Evolutionary conservation across 2,113 vertebrate species (phyloP).

Genomic region (Campylomormyrus numenius): DNA sequence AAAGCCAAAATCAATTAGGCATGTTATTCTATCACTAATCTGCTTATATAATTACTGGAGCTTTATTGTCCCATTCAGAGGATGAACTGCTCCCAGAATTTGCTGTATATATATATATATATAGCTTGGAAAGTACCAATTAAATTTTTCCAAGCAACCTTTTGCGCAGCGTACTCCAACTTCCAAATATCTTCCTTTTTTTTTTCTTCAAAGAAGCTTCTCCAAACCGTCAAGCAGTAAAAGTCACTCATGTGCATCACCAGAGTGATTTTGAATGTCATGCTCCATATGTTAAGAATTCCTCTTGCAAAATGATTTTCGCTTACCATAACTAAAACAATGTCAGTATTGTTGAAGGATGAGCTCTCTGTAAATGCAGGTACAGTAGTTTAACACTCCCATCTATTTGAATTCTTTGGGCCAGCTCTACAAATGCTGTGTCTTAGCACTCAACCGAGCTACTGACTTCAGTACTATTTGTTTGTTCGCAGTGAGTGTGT

Average conservation of each 20-base stretch:
- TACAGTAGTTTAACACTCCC: neutral
- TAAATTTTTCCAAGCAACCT: neutral
- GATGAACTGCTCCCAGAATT: neutral
- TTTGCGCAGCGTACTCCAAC: neutral
- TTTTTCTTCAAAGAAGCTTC: neutral
- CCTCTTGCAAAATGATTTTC: conserved; percentile 5
- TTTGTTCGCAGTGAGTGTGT: neutral
- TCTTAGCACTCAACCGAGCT: neutral
- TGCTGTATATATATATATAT: neutral
- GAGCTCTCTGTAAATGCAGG: neutral
- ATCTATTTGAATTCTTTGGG: neutral
- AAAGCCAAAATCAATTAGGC: neutral
- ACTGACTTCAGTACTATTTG: neutral
- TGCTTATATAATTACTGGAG: conserved; percentile 7
- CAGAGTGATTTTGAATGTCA: conserved; percentile 3
- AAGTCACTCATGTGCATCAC: conserved; percentile 6
- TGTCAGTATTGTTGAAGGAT: neutral
- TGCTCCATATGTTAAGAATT: conserved; percentile 8
- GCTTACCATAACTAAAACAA: neutral
- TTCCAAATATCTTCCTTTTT: neutral
- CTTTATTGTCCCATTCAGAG: neutral
- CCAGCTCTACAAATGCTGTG: neutral
- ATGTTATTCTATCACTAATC: neutral
- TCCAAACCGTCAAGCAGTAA: neutral
- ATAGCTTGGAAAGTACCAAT: conserved; percentile 1